A percentile compares a stretch with the other conserved stretches of the same genome.
Evolutionary conservation across 2,113 vertebrate species (phyloP).

Genomic region (Eretmochelys imbricata): DNA sequence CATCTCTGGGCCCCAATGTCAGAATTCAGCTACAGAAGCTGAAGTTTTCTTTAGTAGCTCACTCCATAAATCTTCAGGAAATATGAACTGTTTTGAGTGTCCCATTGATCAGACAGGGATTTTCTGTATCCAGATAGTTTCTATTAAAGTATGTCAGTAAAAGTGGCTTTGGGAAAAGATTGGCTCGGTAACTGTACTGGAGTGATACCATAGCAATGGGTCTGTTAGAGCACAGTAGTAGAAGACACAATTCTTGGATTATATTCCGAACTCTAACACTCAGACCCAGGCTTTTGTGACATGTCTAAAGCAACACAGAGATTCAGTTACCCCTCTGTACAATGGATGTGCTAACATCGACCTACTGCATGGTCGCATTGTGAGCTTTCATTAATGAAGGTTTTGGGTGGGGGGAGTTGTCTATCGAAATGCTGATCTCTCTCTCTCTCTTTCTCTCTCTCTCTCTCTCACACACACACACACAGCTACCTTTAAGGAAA

Average conservation of each 20-base stretch:
- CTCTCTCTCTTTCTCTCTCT: neutral
- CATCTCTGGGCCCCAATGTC: neutral
- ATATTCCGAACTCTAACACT: neutral
- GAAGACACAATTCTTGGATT: neutral
- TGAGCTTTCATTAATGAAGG: neutral
- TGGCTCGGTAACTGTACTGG: neutral
- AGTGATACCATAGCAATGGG: neutral
- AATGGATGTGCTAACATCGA: neutral
- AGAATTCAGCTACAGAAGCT: fast-evolving
- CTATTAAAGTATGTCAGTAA: neutral
- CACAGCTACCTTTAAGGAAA: neutral
- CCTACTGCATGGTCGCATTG: neutral
- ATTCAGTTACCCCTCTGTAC: neutral
- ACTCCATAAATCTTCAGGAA: slow-evolving; percentile 7
- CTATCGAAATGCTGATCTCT: neutral
- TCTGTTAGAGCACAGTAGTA: neutral
- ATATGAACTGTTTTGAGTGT: neutral
- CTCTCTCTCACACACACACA: neutral
- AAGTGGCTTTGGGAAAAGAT: neutral
- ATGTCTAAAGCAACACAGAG: neutral
- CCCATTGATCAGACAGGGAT: neutral
- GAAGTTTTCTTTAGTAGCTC: neutral
- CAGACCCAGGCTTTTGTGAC: neutral
- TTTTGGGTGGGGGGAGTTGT: neutral
- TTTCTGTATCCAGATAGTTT: slow-evolving; percentile 13